Base-by-base conservation (phyloP, 2,797 vertebrate genomes). In the Sorex maritimensis region DNA sequence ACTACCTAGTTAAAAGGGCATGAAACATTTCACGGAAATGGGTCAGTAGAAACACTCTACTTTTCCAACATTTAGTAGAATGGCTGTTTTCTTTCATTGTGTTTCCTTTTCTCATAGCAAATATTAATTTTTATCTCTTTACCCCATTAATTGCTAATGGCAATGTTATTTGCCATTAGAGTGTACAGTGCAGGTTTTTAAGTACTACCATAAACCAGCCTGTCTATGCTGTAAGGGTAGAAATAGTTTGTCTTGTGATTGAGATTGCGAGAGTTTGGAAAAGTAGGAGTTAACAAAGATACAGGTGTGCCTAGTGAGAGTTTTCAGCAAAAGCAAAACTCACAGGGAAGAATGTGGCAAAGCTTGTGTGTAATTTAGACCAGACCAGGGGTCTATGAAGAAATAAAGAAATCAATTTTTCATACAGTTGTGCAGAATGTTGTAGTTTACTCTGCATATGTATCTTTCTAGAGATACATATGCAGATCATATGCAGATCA, bases 121-220 rank as follows among this genome's bases (percentile, higher is more conserved):
- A 61, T 63, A 24, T 14, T 46, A 55, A 15, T 52, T 91, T 91
- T 86, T 46, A 81, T 34, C 34, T 87, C n/a, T 91, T 86, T 46
- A 81, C 87, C 26, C 30, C 65, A 26, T 10, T 3, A n/a, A 28
- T 52, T 71, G 46, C 19, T 65, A 71, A 77, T 84, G 28, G 49
- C 23, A 92, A 9, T 38, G 21, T 69, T 55, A 21, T 12, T 92
- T 92, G 89, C 34, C 58, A 83, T 14, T 34, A 26, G 1, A 11
- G 14, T 34, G 28, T 24, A 38, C 3, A 49, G 30, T 11, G 73
- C 12, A 86, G 58, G 24, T 49, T 75, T 88, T 83, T 74, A 93
- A 94, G 41, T 81, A 44, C 74, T 38, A 77, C 5, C 3, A 13
- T 10, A 28, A 26, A 28, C 5, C 24, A 58, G 69, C n/a, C 79